Percentiles rank a stretch among this genome's conserved stretches.
These are phyloP conservation scores for Octodon degus DNA, from an alignment of 2,113 vertebrate species.

Conservation along the genomic window DNA sequence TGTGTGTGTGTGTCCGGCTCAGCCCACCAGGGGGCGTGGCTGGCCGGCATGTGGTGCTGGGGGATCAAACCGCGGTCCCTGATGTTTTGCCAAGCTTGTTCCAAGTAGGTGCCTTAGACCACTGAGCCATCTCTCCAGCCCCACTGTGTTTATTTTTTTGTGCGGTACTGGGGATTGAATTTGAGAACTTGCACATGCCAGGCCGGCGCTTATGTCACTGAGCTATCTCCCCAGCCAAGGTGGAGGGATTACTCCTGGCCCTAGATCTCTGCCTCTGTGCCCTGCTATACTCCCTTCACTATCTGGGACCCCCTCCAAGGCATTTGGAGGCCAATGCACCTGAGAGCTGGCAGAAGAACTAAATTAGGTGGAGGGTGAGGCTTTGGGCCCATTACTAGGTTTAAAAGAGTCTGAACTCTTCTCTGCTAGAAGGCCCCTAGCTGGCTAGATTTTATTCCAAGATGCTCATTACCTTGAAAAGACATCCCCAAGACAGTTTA, in stretches of 20 bases:
- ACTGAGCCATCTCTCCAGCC: too few species aligned
- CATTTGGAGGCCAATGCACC: not conserved
- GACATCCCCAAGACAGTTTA: not conserved
- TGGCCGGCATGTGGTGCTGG: too few species aligned
- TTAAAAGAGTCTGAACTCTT: slow-evolving; percentile 36
- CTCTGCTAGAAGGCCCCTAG: not conserved
- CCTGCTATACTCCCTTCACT: not conserved
- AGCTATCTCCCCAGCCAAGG: too few species aligned
- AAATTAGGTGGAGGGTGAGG: not conserved
- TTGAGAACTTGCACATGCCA: too few species aligned
- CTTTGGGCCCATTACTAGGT: not conserved
- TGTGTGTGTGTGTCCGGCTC: too few species aligned
- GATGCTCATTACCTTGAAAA: slow-evolving; percentile 12
- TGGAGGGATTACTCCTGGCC: not conserved
- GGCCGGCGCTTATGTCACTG: too few species aligned
- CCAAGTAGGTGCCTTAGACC: too few species aligned
- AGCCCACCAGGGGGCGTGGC: too few species aligned
- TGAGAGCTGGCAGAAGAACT: not conserved
- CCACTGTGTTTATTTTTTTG: too few species aligned
- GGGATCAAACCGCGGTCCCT: too few species aligned
- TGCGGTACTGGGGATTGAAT: too few species aligned
- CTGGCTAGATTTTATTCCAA: slow-evolving; percentile 38
- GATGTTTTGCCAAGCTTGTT: too few species aligned
- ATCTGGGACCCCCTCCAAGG: not conserved
- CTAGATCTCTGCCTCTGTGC: not conserved